phyloP scores from a whole-genome alignment of 2,113 vertebrate species.

The Rhadina sibilatrix region DNA sequence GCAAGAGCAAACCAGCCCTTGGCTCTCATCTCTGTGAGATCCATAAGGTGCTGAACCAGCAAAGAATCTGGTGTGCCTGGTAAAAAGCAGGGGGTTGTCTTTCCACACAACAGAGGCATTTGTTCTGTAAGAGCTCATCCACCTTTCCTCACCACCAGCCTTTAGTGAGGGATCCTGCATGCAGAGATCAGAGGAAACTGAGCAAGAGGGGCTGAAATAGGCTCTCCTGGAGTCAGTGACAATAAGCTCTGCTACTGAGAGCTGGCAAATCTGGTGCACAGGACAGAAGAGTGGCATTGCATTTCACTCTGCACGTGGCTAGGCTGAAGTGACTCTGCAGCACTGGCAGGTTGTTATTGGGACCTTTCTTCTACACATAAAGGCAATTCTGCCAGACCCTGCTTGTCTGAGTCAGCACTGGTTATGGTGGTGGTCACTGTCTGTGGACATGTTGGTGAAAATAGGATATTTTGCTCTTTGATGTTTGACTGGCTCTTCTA shows the following conservation, averaged over 20 bases:
- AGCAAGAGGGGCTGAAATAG: background rate
- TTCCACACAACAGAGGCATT: background rate
- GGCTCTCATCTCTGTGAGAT: background rate
- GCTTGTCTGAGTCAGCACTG: background rate
- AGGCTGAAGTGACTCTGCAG: background rate
- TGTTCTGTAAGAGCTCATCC: background rate
- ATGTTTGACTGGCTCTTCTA: background rate
- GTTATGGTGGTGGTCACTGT: background rate
- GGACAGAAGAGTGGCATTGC: background rate
- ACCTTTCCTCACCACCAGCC: background rate
- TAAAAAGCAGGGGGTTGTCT: background rate
- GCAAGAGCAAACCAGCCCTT: background rate
- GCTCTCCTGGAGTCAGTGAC: background rate
- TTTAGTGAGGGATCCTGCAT: background rate
- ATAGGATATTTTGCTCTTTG: background rate
- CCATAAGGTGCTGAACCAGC: background rate
- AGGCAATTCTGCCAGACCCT: background rate
- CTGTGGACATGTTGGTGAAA: background rate
- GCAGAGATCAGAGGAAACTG: background rate
- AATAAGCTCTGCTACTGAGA: background rate
- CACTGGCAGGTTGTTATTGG: background rate
- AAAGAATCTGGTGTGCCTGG: background rate
- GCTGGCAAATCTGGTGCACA: background rate
- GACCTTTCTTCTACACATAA: background rate
- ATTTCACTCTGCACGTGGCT: fast-evolving